A percentile compares a stretch with the other conserved stretches of the same genome.
These are phyloP conservation scores for Drosophila aff. DNA, from an alignment of 1,140 invertebrate genomes.

Conservation along the genomic window DNA sequence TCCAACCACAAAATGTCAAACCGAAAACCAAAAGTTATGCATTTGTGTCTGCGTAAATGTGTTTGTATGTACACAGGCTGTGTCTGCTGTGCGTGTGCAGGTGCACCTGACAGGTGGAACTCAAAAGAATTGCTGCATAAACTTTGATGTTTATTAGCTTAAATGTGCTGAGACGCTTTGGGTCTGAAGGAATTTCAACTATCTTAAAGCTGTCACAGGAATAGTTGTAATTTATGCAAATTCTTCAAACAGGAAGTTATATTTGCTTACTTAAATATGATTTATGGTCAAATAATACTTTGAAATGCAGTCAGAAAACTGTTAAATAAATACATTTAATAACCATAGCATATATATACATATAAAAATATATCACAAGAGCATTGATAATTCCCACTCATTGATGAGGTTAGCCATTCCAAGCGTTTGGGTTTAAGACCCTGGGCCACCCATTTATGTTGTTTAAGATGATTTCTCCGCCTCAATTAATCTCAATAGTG, in stretches of 20 bases:
- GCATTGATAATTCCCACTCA: too few relatives aligned
- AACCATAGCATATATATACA: too few relatives aligned
- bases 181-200: background rate
- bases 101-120: constrained; percentile 42
- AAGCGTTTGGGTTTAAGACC: too few relatives aligned
- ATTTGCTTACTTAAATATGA: background rate
- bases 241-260: background rate
- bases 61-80: background rate
- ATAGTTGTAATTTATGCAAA: constrained; percentile 8
- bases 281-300: background rate
- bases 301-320: background rate
- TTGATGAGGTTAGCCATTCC: too few relatives aligned
- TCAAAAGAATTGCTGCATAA: constrained; percentile 51
- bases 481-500: too few relatives aligned
- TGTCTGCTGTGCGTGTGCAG: constrained; percentile 4
- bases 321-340: background rate
- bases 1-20: constrained; percentile 80
- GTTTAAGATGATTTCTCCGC: too few relatives aligned
- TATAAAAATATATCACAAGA: too few relatives aligned
- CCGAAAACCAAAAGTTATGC: constrained; percentile 80
- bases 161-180: background rate
- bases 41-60: constrained; percentile 36
- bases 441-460: too few relatives aligned
- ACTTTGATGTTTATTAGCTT: constrained; percentile 46
- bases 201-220: constrained; percentile 5